Evolutionary conservation across 2,888 invertebrate species (phyloP).

Genomic region (Atrina japonica): DNA sequence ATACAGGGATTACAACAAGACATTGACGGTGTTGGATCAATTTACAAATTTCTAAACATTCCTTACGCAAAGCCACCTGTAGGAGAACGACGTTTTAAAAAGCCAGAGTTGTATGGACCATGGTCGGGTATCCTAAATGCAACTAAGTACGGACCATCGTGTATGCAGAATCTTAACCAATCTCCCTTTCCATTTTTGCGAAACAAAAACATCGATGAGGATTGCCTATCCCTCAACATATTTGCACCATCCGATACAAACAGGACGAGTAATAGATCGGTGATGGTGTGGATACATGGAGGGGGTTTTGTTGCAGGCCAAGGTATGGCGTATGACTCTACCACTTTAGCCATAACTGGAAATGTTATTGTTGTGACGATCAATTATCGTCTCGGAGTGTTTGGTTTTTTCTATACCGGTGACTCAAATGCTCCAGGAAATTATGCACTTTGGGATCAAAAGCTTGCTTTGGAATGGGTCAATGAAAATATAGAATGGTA

Average conservation of each 20-base stretch:
- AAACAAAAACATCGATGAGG: neutral
- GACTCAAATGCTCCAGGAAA: conserved; percentile 10
- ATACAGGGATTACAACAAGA: too few relatives aligned
- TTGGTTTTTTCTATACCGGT: too few relatives aligned
- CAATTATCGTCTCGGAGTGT: too few relatives aligned
- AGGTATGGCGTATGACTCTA: neutral
- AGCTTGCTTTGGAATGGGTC: neutral
- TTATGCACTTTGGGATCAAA: conserved; percentile 9
- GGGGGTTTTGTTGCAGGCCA: conserved; percentile 1
- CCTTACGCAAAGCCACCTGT: conserved; percentile 9
- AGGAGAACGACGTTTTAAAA: conserved; percentile 3
- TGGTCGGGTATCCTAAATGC: conserved; percentile 6
- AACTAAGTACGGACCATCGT: conserved; percentile 1
- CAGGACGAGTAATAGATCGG: neutral
- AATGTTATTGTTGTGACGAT: conserved; percentile 12
- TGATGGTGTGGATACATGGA: conserved; percentile 10
- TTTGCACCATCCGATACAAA: neutral
- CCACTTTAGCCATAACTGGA: neutral
- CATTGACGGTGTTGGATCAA: too few relatives aligned
- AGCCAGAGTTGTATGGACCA: neutral
- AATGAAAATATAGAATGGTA: conserved; percentile 7
- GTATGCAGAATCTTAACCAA: neutral
- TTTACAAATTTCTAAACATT: conserved; percentile 11
- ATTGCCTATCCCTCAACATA: conserved; percentile 8
- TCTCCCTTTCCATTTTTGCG: neutral